phyloP scores from a whole-genome alignment of 2,888 invertebrate genomes.

The Coleophora deauratella region DNA sequence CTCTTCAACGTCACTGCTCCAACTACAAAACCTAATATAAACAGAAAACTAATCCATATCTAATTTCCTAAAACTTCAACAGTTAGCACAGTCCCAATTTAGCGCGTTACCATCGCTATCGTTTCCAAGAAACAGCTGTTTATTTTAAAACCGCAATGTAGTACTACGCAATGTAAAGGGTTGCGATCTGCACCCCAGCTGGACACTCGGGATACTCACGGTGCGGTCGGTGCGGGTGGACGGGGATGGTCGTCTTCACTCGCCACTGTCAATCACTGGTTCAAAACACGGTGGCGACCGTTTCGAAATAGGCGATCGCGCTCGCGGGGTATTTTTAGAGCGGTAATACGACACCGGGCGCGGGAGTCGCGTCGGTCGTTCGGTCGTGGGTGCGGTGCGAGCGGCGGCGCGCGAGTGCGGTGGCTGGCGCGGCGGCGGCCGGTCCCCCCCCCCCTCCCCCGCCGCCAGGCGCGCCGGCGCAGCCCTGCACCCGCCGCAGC shows the following conservation, averaged over 20 bases:
- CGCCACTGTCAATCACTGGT: constrained; percentile 73
- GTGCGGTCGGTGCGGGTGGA: constrained; percentile 37
- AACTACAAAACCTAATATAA: too few relatives aligned
- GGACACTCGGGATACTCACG: constrained; percentile 48
- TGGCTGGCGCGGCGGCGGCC: constrained; percentile 12
- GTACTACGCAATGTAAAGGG: constrained; percentile 42
- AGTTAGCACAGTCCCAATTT: constrained; percentile 50
- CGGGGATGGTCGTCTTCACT: constrained; percentile 57
- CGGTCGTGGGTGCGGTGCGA: constrained; percentile 51
- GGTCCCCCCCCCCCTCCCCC: constrained; percentile 12
- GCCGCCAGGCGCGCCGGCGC: constrained; percentile 14
- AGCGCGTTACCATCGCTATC: constrained; percentile 52
- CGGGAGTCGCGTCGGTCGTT: constrained; percentile 56
- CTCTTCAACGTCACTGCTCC: too few relatives aligned
- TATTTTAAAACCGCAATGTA: constrained; percentile 59
- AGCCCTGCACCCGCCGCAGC: constrained; percentile 12
- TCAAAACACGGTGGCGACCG: constrained; percentile 67
- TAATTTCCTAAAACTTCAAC: constrained; percentile 37
- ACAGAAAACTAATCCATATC: constrained; percentile 26
- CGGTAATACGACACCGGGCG: constrained; percentile 71
- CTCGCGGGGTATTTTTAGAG: constrained; percentile 69
- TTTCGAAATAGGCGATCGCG: constrained; percentile 72
- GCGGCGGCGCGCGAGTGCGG: constrained; percentile 55
- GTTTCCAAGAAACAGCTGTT: constrained; percentile 66
- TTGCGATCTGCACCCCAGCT: constrained; percentile 18